Percentiles rank a stretch among this genome's conserved stretches.
These are phyloP conservation scores for Allolobophora icterica DNA, from an alignment of 2,888 invertebrate genomes.

Conservation along the genomic window DNA sequence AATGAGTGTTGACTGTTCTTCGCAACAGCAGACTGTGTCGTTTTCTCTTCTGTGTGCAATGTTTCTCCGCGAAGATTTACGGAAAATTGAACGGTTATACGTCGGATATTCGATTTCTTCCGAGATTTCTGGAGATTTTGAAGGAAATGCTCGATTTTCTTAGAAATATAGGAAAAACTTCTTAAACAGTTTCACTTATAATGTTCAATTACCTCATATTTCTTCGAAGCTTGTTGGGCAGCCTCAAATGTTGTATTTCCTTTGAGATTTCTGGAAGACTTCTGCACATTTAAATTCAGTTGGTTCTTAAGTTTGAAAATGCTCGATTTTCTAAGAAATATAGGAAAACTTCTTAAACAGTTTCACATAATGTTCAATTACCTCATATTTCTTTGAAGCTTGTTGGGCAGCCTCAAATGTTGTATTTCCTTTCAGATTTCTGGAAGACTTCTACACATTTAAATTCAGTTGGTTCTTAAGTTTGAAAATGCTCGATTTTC, in stretches of 20 bases:
- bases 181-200: too few relatives aligned
- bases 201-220: neutral
- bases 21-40: neutral
- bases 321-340: too few relatives aligned
- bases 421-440: neutral
- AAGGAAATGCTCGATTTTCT: neutral
- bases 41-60: neutral
- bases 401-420: too few relatives aligned
- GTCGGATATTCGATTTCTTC: neutral
- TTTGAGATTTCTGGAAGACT: neutral
- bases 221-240: neutral
- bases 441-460: too few relatives aligned
- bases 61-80: neutral
- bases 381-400: too few relatives aligned
- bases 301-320: too few relatives aligned
- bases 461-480: too few relatives aligned
- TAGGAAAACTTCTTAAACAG: too few relatives aligned
- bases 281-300: too few relatives aligned
- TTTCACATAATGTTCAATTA: too few relatives aligned
- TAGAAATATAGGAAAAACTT: neutral
- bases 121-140: neutral
- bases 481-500: neutral
- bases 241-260: neutral
- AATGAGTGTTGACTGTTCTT: neutral
- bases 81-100: neutral